Evolutionary conservation across 2,888 invertebrate genomes (phyloP), one percentile per base, ranked within the genome.

Genomic region (Agrochola litura): DNA sequence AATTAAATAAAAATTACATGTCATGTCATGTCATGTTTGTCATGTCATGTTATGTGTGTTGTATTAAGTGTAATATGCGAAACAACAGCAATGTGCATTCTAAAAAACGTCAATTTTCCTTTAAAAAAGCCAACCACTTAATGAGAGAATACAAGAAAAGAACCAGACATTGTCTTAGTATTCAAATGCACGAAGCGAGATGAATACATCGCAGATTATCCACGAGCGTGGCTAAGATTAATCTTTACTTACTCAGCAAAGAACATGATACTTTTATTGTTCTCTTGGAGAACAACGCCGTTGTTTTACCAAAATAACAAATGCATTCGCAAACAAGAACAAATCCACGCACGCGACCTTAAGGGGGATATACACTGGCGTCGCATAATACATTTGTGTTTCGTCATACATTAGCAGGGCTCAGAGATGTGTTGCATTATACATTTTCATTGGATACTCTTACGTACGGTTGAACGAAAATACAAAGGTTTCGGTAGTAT

Each of bases 211-310:
- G 77, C 70, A 56, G 58, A 82, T 77, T 75, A 84, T 49, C 61
- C 43, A 73, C 72, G 69, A 75, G 58, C 82, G 63, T 75, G 63
- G 85, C 75, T 52, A 70, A 85, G 76, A 87, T 85, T 85, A 83
- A 83, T 86, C 76, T 82, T 70, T 85, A 85, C 79, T 65, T 83
- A 70, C 76, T 74, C 73, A 77, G 69, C 80, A 86, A 86, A 76
- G 81, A 81, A 78, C 83, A 85, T 82, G 79, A 83, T 85, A 86
- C 79, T 86, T 85, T 87, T 87, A 82, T 87, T 87, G 81, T 87
- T 88, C 77, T 71, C 69, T 66, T 58, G 73, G 77, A 86, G 74
- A 82, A 84, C 80, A 72, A 76, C 68, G 70, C 77, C 37, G 84
- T 88, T 87, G 87, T 87, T 79, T 81, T 52, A 49, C 0, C 52